Evolutionary conservation across 2,888 invertebrate genomes (phyloP), one percentile per base, ranked within the genome.

Genomic region (Cetonia aurata): DNA sequence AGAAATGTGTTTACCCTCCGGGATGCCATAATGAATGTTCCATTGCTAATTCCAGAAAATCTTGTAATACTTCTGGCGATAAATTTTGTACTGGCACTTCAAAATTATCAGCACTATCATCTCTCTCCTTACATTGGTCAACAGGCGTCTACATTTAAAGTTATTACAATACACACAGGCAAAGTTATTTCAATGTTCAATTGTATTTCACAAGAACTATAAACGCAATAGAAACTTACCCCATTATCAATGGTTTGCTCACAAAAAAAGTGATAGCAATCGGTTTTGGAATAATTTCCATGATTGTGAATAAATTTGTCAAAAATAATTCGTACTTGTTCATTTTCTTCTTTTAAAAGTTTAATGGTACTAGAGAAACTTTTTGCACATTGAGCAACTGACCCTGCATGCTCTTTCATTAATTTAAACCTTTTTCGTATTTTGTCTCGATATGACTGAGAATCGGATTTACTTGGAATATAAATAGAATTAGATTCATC

Each of bases 371-470:
- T 73, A 3, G 66, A 31, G 9, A 66, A 25, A 66, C 67, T 37
- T 33, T 37, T 37, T 1, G 37, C 4, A 8, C 6, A 9, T 33
- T 75, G 73, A 3, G 79, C 76, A 0, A 83, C 79, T 62, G 77
- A 78, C 33, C 81, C 81, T 6, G 83, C 82, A 71, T 80, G 80
- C 72, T 81, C 79, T 76, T 83, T 84, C 3, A 84, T 80, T 66
- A 77, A 76, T 70, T 81, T 79, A 72, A 85, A 83, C 60, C 85
- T 77, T 69, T 83, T 82, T 69, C 80, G 79, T 31, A 86, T 79
- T 73, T 81, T 81, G 46, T 85, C 84, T 72, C 83, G 78, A 71
- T 85, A 85, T 0, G 84, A 83, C 72, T 79, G 79, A 8, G 77
- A 77, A 57, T 83, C 82, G 12, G 80, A 79, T 75, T 77, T 76